phyloP scores from a whole-genome alignment of 2,113 vertebrate genomes.

The Gadus chalcogrammus region DNA sequence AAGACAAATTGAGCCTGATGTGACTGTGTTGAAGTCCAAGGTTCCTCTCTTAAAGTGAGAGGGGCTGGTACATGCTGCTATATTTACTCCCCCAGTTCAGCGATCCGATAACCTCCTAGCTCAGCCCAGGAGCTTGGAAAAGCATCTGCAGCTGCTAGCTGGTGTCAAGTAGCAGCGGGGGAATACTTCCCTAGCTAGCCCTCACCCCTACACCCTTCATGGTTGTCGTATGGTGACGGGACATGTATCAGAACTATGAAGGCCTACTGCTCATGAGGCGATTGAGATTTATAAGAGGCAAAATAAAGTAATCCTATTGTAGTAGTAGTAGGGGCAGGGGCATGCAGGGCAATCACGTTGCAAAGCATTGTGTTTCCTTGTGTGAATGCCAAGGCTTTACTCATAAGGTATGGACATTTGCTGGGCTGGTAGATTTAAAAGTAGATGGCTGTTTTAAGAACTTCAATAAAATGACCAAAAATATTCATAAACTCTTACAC shows the following conservation, averaged over 20 bases:
- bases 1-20: slow-evolving; percentile 2
- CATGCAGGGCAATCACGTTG: too few relatives aligned
- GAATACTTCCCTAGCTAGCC: background rate
- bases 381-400: too few relatives aligned
- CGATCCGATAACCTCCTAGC: slow-evolving; percentile 46
- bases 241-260: too few relatives aligned
- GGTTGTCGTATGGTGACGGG: too few relatives aligned
- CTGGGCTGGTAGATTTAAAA: too few relatives aligned
- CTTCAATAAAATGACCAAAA: too few relatives aligned
- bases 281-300: background rate
- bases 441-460: too few relatives aligned
- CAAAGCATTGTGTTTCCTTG: too few relatives aligned
- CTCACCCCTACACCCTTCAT: slow-evolving; percentile 5
- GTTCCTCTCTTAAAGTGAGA: slow-evolving; percentile 26
- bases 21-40: slow-evolving; percentile 6
- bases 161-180: slow-evolving; percentile 63
- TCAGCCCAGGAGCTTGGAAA: slow-evolving; percentile 67
- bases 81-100: slow-evolving; percentile 47
- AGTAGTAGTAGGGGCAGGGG: too few relatives aligned
- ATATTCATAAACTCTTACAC: slow-evolving; percentile 26
- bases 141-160: slow-evolving; percentile 78
- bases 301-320: background rate
- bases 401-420: too few relatives aligned
- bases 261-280: background rate
- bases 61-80: slow-evolving; percentile 16